Percentiles rank a stretch among this genome's conserved stretches.
Conservation (phyloP, 1,140 invertebrate species). For the Drosophila subobscura region DNA sequence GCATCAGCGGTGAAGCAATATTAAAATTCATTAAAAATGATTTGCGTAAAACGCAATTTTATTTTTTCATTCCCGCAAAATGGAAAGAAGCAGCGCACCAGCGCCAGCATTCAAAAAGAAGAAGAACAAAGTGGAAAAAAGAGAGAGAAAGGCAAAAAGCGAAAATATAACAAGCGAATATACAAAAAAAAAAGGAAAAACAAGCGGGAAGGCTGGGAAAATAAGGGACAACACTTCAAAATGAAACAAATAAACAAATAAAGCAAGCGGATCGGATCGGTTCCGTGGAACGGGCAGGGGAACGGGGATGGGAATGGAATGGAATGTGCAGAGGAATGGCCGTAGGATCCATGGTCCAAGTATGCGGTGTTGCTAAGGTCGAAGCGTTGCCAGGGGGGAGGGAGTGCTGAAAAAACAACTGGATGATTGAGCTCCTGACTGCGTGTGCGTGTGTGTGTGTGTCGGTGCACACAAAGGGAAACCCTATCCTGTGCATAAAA, state of each 20-base stretch:
- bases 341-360: conserved; percentile 3
- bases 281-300: conserved; percentile 6
- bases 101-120: conserved; percentile 13
- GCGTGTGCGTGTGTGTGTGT: too few relatives aligned
- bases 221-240: conserved; percentile 60
- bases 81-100: conserved; percentile 5
- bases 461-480: conserved; percentile 2
- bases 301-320: not conserved
- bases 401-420: not conserved
- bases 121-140: not conserved
- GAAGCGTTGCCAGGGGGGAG: not conserved
- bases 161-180: conserved; percentile 23
- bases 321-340: conserved; percentile 6
- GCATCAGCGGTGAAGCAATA: conserved; percentile 48
- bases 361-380: not conserved
- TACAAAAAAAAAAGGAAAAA: conserved; percentile 8
- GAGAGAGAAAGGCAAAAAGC: conserved; percentile 5
- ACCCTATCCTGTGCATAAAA: conserved; percentile 16
- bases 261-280: conserved; percentile 18
- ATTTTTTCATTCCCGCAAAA: conserved; percentile 62
- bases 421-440: too few relatives aligned
- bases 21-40: conserved; percentile 83
- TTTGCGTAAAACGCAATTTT: conserved; percentile 82
- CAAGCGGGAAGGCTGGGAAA: conserved; percentile 30
- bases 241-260: conserved; percentile 61